Conservation (phyloP, 2,113 vertebrate genomes). For the Rhagologus leucostigma region DNA sequence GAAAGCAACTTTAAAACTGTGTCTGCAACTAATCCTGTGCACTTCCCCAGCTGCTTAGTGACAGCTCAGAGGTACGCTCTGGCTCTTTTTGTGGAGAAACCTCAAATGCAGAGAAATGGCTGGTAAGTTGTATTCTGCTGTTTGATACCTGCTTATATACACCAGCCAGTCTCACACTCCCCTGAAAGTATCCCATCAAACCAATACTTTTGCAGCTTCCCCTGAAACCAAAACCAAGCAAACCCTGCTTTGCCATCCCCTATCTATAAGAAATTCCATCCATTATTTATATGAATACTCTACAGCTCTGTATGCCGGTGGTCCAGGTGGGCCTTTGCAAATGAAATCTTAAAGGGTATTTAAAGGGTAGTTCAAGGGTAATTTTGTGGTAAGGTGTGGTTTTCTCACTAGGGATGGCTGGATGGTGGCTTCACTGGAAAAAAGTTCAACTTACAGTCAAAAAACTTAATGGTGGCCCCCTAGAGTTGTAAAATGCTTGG, state of each 20-base stretch:
- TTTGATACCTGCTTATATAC: background rate
- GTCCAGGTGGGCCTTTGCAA: background rate
- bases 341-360: background rate
- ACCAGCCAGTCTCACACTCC: background rate
- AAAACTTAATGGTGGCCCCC: background rate
- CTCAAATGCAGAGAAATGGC: background rate
- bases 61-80: accelerated
- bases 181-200: background rate
- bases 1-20: background rate
- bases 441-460: background rate
- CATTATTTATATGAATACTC: background rate
- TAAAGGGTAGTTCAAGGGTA: background rate
- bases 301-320: accelerated
- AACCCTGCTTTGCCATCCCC: background rate
- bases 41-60: background rate
- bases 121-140: background rate
- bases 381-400: background rate
- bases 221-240: background rate
- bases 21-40: background rate
- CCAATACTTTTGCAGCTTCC: background rate
- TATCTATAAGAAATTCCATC: background rate
- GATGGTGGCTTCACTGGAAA: background rate
- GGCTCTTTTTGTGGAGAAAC: background rate
- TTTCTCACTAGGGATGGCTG: background rate
- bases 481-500: background rate